Evolutionary conservation across 2,113 vertebrate species (phyloP).

Genomic region (Mellivora capensis): DNA sequence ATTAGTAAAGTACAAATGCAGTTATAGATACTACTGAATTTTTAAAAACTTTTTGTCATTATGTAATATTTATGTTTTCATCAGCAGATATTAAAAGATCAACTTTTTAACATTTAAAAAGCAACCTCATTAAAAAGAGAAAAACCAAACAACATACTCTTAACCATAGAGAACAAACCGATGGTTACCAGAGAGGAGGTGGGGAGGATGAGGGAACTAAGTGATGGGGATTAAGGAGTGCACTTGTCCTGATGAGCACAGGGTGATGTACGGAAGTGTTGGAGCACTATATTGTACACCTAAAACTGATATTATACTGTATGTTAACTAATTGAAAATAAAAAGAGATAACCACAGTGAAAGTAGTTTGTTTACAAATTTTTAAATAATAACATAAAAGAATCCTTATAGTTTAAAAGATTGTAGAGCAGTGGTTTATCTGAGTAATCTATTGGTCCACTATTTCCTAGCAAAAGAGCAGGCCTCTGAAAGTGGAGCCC

Average conservation of each 20-base stretch:
- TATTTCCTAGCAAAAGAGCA: not conserved
- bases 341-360: not conserved
- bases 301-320: not conserved
- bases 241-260: not conserved
- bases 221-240: not conserved
- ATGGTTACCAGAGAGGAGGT: not conserved
- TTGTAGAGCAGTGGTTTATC: not conserved
- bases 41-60: not conserved
- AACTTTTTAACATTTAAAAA: slow-evolving; percentile 23
- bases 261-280: not conserved
- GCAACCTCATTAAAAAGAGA: not conserved
- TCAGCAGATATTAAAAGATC: not conserved
- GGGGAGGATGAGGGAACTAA: not conserved
- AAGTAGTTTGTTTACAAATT: not conserved
- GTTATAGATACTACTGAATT: not conserved
- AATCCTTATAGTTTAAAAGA: not conserved
- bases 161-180: not conserved
- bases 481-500: not conserved
- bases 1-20: slow-evolving; percentile 19
- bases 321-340: not conserved
- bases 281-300: not conserved
- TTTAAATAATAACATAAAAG: not conserved
- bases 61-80: not conserved
- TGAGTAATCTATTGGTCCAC: not conserved
- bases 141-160: not conserved